phyloP scores from a whole-genome alignment of 2,797 vertebrate genomes.

The Astyanax mexicanus region DNA sequence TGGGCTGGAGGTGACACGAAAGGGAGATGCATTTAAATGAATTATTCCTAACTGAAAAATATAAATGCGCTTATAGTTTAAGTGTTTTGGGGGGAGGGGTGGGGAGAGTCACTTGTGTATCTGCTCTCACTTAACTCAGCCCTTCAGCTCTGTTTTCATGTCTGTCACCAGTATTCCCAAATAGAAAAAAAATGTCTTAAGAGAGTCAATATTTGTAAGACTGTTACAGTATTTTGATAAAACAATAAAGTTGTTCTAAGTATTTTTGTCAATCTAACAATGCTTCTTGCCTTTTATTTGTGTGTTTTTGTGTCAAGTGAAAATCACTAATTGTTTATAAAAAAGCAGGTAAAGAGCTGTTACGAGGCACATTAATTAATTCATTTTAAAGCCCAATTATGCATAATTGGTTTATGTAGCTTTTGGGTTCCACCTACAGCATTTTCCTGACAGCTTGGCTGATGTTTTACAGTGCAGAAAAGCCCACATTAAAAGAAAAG shows the following conservation, averaged over 20 bases:
- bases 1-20: slow-evolving; percentile 27
- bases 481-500: too few relatives aligned
- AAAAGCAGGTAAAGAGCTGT: too few relatives aligned
- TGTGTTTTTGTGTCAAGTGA: background rate
- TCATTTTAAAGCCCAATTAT: too few relatives aligned
- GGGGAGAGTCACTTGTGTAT: slow-evolving; percentile 63
- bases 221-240: slow-evolving; percentile 83
- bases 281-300: slow-evolving; percentile 29
- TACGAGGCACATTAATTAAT: too few relatives aligned
- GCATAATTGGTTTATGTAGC: too few relatives aligned
- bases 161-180: too few relatives aligned
- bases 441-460: too few relatives aligned
- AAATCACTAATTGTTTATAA: too few relatives aligned
- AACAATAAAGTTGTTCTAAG: slow-evolving; percentile 83
- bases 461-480: too few relatives aligned
- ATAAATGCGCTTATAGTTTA: slow-evolving; percentile 50
- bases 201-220: slow-evolving; percentile 73
- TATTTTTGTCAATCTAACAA: slow-evolving; percentile 74
- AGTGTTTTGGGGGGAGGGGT: slow-evolving; percentile 53
- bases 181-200: slow-evolving; percentile 62
- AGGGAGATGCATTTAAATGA: slow-evolving; percentile 18
- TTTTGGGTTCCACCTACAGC: too few relatives aligned
- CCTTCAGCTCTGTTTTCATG: slow-evolving; percentile 52
- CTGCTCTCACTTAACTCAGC: slow-evolving; percentile 45
- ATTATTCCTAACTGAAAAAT: slow-evolving; percentile 39